phyloP scores from a whole-genome alignment of 2,888 invertebrate genomes.

The Ochropleura leucogaster region DNA sequence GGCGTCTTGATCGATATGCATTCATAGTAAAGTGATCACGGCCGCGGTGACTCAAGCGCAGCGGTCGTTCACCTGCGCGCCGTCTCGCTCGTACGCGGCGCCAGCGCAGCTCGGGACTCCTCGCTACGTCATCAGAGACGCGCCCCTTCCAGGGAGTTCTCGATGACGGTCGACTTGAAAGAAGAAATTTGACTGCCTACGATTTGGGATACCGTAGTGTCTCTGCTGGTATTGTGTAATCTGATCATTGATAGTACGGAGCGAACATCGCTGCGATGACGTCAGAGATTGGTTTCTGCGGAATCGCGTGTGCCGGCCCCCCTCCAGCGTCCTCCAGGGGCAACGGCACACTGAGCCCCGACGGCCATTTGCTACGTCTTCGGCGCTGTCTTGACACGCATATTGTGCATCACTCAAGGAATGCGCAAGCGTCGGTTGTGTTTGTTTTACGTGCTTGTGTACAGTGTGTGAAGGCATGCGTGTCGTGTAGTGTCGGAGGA shows the following conservation, averaged over 20 bases:
- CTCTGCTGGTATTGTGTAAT: background rate
- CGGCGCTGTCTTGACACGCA: conserved; percentile 25
- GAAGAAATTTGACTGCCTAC: background rate
- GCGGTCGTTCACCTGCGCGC: conserved; percentile 49
- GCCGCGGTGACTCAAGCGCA: conserved; percentile 47
- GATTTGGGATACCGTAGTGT: background rate
- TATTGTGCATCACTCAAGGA: conserved; percentile 19
- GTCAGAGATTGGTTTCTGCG: conserved; percentile 46
- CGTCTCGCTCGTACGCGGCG: conserved; percentile 40
- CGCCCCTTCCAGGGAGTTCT: background rate
- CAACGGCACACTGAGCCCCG: conserved; percentile 19
- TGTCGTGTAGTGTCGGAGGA: conserved; percentile 10
- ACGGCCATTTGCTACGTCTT: conserved; percentile 31
- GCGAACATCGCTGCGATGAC: conserved; percentile 27
- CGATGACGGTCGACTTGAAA: background rate
- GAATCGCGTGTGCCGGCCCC: conserved; percentile 36
- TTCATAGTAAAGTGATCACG: conserved; percentile 26
- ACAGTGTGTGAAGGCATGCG: conserved; percentile 11
- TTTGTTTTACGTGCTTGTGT: background rate
- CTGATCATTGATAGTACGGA: background rate
- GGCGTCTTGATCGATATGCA: conserved; percentile 22
- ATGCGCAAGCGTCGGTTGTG: conserved; percentile 38
- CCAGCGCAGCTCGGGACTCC: background rate
- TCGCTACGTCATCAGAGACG: conserved; percentile 22
- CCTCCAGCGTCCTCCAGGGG: conserved; percentile 11